Evolutionary conservation across 2,113 vertebrate species (phyloP).

Genomic region (Ptyas mucosa): DNA sequence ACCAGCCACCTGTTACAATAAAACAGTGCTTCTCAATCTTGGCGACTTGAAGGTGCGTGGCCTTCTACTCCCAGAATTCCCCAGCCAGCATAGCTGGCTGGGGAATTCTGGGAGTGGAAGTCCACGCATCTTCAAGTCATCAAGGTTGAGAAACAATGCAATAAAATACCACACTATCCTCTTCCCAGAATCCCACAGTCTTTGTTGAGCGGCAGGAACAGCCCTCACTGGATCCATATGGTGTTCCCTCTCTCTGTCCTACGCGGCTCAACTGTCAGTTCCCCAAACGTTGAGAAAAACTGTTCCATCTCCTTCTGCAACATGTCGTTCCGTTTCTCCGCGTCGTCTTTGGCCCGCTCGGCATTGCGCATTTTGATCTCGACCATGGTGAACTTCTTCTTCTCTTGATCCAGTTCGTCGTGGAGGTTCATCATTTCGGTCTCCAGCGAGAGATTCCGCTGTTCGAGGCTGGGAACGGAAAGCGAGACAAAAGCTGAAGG

Average conservation of each 20-base stretch:
- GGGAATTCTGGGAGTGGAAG: not conserved
- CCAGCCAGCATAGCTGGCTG: too few species aligned
- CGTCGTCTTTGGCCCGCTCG: constrained; percentile 92
- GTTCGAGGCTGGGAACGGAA: constrained; percentile 81
- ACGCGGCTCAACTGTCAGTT: constrained; percentile 88
- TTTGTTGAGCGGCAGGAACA: not conserved
- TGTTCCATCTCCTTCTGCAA: constrained; percentile 99
- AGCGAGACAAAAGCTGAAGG: not conserved
- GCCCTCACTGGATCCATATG: constrained; percentile 93
- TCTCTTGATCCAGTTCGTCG: constrained; percentile 94
- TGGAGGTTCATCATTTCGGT: constrained; percentile 87
- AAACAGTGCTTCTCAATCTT: not conserved
- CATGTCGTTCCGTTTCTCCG: constrained; percentile 94
- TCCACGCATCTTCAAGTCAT: not conserved
- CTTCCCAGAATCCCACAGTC: constrained; percentile 48
- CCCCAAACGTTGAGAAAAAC: constrained; percentile 96
- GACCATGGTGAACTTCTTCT: constrained; percentile 98
- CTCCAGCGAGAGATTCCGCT: constrained; percentile 89
- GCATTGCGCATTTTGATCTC: constrained; percentile 98
- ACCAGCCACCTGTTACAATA: constrained; percentile 67
- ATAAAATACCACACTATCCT: constrained; percentile 44
- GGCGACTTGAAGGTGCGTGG: too few species aligned
- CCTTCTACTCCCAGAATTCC: too few species aligned
- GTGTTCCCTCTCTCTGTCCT: constrained; percentile 86
- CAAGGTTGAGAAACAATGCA: not conserved